Evolutionary conservation across 2,113 vertebrate species (phyloP).

Genomic region (Pterophyllum scalare): DNA sequence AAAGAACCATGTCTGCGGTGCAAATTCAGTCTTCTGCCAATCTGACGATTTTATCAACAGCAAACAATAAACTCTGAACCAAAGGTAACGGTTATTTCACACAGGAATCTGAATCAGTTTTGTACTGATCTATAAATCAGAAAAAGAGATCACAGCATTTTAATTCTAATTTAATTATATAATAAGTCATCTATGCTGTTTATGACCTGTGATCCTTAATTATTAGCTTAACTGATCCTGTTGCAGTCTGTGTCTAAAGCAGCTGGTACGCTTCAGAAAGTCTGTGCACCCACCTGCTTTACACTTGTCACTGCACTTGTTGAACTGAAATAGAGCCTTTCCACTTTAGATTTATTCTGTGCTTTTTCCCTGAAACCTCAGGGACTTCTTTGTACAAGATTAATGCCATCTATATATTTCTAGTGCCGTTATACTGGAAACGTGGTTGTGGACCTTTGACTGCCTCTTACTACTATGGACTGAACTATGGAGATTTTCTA

Average conservation of each 20-base stretch:
- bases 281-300: neutral
- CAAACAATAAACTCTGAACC: neutral
- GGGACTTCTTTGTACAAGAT: neutral
- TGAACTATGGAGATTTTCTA: neutral
- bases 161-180: neutral
- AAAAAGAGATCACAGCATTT: neutral
- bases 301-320: neutral
- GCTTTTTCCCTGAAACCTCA: neutral
- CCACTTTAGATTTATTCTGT: neutral
- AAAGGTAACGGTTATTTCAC: neutral
- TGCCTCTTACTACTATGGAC: neutral
- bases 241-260: neutral
- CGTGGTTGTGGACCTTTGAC: neutral
- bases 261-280: neutral
- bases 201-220: neutral
- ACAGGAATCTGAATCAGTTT: neutral
- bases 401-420: slow-evolving; percentile 7
- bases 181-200: neutral
- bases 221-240: neutral
- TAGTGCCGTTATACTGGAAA: neutral
- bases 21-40: neutral
- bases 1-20: neutral
- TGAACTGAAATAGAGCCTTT: neutral
- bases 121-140: neutral
- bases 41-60: neutral